These are phyloP conservation scores for Maconellicoccus hirsutus DNA, from an alignment of 1,140 invertebrate species.

Conservation along the genomic window DNA sequence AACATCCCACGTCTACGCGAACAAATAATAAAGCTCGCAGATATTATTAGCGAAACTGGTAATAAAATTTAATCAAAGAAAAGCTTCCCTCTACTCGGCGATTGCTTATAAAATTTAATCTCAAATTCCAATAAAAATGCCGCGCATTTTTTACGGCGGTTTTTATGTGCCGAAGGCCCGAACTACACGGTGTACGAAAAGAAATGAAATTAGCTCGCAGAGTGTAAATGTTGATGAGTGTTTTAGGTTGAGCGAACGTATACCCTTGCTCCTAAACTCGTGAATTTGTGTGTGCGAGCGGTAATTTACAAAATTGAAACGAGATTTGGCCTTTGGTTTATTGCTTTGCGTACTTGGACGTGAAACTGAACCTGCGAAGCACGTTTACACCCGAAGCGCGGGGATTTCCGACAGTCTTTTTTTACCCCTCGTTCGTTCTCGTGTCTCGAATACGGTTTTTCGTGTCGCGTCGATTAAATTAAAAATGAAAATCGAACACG, in stretches of 20 bases:
- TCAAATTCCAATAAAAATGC: slow-evolving; percentile 9
- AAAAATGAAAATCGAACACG: too few species aligned
- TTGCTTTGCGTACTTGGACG: neutral
- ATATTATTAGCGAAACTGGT: neutral
- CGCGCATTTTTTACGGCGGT: neutral
- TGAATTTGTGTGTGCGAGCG: neutral
- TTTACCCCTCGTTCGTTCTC: too few species aligned
- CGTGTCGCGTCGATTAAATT: too few species aligned
- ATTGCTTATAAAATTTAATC: slow-evolving; percentile 10
- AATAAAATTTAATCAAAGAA: slow-evolving; percentile 10
- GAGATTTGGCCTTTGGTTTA: neutral
- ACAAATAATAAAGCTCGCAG: neutral
- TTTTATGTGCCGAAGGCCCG: neutral
- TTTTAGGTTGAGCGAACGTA: too few species aligned
- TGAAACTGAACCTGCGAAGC: too few species aligned
- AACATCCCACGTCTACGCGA: too few species aligned
- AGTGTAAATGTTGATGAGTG: too few species aligned
- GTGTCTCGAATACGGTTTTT: too few species aligned
- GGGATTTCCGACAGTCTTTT: too few species aligned
- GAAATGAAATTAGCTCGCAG: neutral
- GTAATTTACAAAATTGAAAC: slow-evolving; percentile 3
- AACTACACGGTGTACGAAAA: neutral
- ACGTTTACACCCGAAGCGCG: too few species aligned
- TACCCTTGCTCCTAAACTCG: neutral
- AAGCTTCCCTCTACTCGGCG: neutral